Conservation (phyloP, 1,140 invertebrate species). For the Eumaeus atala region DNA sequence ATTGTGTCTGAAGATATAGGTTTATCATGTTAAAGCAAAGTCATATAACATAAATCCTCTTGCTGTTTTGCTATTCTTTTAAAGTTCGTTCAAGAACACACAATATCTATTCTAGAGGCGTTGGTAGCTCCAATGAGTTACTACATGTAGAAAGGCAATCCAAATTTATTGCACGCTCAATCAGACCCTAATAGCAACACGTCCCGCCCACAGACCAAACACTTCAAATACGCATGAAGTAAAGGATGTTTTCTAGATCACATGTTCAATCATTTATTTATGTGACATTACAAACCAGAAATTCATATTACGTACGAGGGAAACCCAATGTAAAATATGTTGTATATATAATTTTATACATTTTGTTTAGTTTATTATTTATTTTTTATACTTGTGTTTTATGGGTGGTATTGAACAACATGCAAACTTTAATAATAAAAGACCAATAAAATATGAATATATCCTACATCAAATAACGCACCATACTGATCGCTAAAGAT, state of each 20-base stretch:
- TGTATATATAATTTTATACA: too few species aligned
- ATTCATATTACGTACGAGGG: too few species aligned
- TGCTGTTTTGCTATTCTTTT: not conserved
- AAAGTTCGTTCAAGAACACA: constrained; percentile 10
- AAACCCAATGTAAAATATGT: too few species aligned
- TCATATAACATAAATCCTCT: constrained; percentile 9
- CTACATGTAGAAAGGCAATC: constrained; percentile 17
- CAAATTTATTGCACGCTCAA: constrained; percentile 14
- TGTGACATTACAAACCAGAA: too few species aligned
- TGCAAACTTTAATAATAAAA: too few species aligned
- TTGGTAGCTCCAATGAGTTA: constrained; percentile 11
- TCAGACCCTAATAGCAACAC: constrained; percentile 7
- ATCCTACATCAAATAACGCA: too few species aligned
- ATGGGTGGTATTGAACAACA: too few species aligned
- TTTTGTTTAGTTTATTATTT: too few species aligned
- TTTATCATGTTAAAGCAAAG: not conserved
- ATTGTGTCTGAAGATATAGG: too few species aligned
- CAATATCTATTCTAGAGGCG: constrained; percentile 8
- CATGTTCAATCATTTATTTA: not conserved
- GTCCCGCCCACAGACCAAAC: constrained; percentile 9
- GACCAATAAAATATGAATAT: too few species aligned
- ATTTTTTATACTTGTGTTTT: too few species aligned
- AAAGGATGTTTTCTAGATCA: not conserved
- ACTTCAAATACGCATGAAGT: not conserved
- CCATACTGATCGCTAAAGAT: too few species aligned